Conservation (phyloP, 2,888 invertebrate species). For the Hyalella azteca region DNA sequence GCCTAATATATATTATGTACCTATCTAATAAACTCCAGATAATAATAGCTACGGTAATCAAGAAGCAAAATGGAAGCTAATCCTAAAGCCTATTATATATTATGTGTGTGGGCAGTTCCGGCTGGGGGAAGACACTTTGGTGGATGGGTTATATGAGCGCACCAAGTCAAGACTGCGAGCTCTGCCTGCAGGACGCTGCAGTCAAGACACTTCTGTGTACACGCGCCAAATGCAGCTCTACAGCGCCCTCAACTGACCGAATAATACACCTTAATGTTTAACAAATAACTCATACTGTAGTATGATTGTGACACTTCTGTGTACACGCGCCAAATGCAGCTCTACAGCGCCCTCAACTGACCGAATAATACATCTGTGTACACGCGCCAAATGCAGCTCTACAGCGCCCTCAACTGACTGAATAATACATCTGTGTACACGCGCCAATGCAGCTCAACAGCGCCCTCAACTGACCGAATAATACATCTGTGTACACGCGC, state of each 20-base stretch:
- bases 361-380: no score
- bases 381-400: conserved; percentile 27
- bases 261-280: no score
- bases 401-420: not conserved
- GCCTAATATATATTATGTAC: no score
- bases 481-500: conserved; percentile 8
- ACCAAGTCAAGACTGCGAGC: not conserved
- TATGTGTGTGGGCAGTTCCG: not conserved
- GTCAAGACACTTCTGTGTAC: not conserved
- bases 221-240: conserved; percentile 27
- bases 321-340: conserved; percentile 22
- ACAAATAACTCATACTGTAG: no score
- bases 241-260: not conserved
- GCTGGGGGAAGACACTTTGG: not conserved
- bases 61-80: no score
- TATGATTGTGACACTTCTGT: not conserved
- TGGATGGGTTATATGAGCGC: not conserved
- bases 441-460: conserved; percentile 23
- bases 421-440: conserved; percentile 21
- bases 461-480: not conserved
- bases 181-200: not conserved
- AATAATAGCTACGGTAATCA: no score
- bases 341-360: not conserved
- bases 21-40: no score
- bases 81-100: no score